Percentiles rank a stretch among this genome's conserved stretches.
These are phyloP conservation scores for Muscicapa adusta DNA, from an alignment of 2,113 vertebrate genomes.

Conservation along the genomic window DNA sequence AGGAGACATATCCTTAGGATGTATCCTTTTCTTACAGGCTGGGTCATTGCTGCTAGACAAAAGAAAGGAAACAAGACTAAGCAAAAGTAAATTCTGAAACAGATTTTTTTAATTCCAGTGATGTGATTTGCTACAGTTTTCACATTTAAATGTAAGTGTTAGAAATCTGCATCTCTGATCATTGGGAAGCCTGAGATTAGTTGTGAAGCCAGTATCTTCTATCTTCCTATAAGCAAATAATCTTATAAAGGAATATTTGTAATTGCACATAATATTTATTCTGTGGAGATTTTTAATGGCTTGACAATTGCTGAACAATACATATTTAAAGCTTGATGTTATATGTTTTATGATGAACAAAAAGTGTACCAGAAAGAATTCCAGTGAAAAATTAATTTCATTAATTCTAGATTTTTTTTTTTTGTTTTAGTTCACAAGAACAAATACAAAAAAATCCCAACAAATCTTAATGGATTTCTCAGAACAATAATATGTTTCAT, in stretches of 20 bases:
- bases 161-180: neutral
- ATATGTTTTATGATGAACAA: constrained; percentile 10
- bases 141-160: neutral
- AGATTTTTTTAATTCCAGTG: neutral
- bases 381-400: constrained; percentile 13
- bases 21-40: neutral
- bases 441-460: neutral
- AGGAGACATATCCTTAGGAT: neutral
- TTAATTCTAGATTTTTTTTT: constrained; percentile 36
- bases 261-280: neutral
- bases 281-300: neutral
- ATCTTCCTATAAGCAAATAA: neutral
- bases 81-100: neutral
- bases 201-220: neutral
- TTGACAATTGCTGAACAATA: neutral
- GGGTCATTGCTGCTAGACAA: neutral
- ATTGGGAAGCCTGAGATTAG: neutral
- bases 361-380: neutral
- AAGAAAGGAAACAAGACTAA: neutral
- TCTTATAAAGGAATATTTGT: neutral
- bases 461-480: neutral
- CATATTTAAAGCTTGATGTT: neutral
- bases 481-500: neutral
- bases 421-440: neutral
- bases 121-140: neutral